These are phyloP conservation scores for Ciconia stormi DNA, from an alignment of 2,113 vertebrate genomes.

Conservation along the genomic window DNA sequence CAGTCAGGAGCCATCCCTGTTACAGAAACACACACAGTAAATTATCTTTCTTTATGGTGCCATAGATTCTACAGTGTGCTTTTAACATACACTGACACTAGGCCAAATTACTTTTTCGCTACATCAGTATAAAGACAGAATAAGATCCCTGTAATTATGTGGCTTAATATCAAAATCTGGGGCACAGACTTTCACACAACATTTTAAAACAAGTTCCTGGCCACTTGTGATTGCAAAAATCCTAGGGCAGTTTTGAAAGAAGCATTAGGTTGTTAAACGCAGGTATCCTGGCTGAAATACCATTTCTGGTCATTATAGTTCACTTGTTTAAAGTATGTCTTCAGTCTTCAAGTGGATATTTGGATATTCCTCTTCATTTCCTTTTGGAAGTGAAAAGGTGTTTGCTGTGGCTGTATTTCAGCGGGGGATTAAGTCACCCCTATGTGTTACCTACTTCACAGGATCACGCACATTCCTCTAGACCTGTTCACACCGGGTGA, in stretches of 20 bases:
- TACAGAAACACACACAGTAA: not conserved
- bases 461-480: not conserved
- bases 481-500: not conserved
- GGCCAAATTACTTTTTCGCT: not conserved
- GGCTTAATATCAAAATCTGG: not conserved
- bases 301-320: not conserved
- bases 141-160: not conserved
- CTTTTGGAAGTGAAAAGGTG: constrained; percentile 38
- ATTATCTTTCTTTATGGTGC: not conserved
- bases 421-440: not conserved
- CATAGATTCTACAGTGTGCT: not conserved
- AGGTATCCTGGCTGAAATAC: not conserved
- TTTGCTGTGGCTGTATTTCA: constrained; percentile 48
- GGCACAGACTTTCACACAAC: not conserved
- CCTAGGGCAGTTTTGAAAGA: not conserved
- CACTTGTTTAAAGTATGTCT: not conserved
- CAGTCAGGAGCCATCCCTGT: not conserved
- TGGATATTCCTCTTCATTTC: constrained; percentile 31
- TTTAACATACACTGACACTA: not conserved
- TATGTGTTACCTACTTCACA: constrained; percentile 9
- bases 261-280: not conserved
- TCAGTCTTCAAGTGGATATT: constrained; percentile 8
- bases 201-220: not conserved
- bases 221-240: not conserved
- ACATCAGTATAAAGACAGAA: not conserved